Percentiles rank a stretch among this genome's conserved stretches.
These are phyloP conservation scores for Drosophila fuyamai DNA, from an alignment of 1,140 invertebrate genomes.

Conservation along the genomic window DNA sequence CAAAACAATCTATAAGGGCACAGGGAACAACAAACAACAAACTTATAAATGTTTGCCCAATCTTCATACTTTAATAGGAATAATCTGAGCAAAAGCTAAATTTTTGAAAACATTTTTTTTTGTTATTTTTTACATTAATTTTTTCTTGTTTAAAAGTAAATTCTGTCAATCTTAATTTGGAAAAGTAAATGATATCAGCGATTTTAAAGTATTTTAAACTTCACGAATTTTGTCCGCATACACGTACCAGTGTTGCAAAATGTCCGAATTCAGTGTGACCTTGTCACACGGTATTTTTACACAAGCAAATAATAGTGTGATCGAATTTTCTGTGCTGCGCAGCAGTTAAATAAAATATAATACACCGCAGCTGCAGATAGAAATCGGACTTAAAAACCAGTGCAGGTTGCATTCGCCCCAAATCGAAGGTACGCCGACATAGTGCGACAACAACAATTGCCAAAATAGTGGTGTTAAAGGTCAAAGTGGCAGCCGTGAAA, in stretches of 20 bases:
- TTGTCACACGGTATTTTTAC: slow-evolving; percentile 3
- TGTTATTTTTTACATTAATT: too few species aligned
- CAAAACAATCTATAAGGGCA: too few species aligned
- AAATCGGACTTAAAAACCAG: slow-evolving; percentile 25
- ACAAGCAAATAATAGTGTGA: not conserved
- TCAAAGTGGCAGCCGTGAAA: slow-evolving; percentile 25
- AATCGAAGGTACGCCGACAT: slow-evolving; percentile 17
- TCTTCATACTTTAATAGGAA: too few species aligned
- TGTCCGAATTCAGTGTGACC: not conserved
- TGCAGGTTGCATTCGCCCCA: slow-evolving; percentile 25
- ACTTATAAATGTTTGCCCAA: too few species aligned
- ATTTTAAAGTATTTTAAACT: not conserved
- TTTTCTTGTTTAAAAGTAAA: too few species aligned
- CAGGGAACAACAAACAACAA: too few species aligned
- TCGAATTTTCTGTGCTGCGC: slow-evolving; percentile 30
- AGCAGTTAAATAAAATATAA: slow-evolving; percentile 37
- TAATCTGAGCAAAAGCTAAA: too few species aligned
- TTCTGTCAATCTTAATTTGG: too few species aligned
- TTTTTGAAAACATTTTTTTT: too few species aligned
- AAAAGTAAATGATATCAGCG: not conserved
- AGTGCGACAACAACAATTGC: not conserved
- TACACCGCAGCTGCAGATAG: slow-evolving; percentile 11
- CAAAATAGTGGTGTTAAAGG: slow-evolving; percentile 16
- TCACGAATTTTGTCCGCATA: not conserved
- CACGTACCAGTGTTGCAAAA: not conserved